Evolutionary conservation across 2,113 vertebrate species (phyloP), one percentile per base, ranked within the genome.

Genomic region (Lasiurus cinereus): DNA sequence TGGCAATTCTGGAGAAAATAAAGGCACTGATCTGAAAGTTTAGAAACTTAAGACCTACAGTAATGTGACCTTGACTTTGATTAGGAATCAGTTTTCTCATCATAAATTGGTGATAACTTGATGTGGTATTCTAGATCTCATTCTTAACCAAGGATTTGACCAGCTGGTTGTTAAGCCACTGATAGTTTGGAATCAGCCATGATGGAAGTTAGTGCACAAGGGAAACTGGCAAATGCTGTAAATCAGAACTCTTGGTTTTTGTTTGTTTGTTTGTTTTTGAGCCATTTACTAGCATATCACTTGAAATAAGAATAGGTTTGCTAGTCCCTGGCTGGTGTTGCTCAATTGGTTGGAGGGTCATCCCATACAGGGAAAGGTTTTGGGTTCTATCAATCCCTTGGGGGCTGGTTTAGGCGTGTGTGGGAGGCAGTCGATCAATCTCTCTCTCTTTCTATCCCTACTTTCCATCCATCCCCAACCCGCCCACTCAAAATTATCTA

Each of bases 41-140:
- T 76, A 80, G 83, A 22, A 90, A 77, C 36, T 76, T 33, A 46
- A n/a, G 21, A 67, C 33, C 18, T 52, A 56, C 18, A 56, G 19
- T 56, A 0, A 4, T 52, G 18, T 59, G 69, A 79, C 59, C 76
- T 4, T 15, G 7, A 79, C 59, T 88, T 70, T 94, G n/a, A 72
- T 87, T 76, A 79, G 94, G 33, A 89, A n/a, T 73, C 74, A 80
- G 0, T 83, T 91, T 95, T 48, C 29, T 92, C 24, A 2, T 96
- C 10, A 15, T 48, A 21, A 19, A 9, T 67, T 50, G 73, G 50
- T 19, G 8, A 8, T 83, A 72, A 50, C 76, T 92, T 48, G 14
- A 36, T 90, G 74, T 77, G 22, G 4, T 83, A 1, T 52, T 74
- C 39, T 70, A 7, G 43, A 4, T 54, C 54, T 69, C 66, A 14